Percentiles rank a stretch among this genome's conserved stretches.
Evolutionary conservation across 2,113 vertebrate genomes (phyloP).

Genomic region (Hemicordylus capensis): DNA sequence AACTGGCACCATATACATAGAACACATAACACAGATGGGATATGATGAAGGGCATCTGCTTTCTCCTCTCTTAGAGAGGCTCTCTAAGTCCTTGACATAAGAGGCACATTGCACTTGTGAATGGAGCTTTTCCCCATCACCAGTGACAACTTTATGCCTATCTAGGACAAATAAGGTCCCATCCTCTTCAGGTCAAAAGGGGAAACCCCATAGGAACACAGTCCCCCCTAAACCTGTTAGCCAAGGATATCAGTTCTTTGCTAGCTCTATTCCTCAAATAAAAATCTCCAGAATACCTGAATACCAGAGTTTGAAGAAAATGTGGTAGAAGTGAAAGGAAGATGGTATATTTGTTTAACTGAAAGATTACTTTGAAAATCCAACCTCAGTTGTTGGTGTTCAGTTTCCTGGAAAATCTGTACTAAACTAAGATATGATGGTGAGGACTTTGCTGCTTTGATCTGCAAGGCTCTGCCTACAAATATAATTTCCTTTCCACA

Average conservation of each 20-base stretch:
- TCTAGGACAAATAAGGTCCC: too few species aligned
- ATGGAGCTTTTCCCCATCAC: neutral
- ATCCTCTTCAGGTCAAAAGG: neutral
- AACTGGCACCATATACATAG: neutral
- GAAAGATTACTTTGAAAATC: constrained; percentile 12
- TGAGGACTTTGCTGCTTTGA: constrained; percentile 8
- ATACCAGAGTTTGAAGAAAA: neutral
- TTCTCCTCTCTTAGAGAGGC: too few species aligned
- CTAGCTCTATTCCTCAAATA: neutral
- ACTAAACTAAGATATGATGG: neutral
- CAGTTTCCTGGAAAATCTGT: neutral
- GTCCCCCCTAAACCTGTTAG: neutral
- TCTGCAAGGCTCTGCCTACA: neutral
- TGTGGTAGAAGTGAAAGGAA: neutral
- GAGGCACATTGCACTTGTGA: neutral
- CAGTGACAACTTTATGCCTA: neutral
- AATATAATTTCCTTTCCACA: constrained; percentile 19
- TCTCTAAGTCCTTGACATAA: neutral
- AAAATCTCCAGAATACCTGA: neutral
- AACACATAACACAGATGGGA: neutral
- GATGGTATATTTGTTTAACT: neutral
- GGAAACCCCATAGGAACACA: neutral
- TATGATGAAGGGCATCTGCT: neutral
- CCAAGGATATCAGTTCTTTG: neutral
- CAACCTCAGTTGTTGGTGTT: constrained; percentile 8